A percentile compares a stretch with the other conserved stretches of the same genome.
These are phyloP conservation scores for Cephalopachus bancanus DNA, from an alignment of 2,797 vertebrate species.

Conservation along the genomic window DNA sequence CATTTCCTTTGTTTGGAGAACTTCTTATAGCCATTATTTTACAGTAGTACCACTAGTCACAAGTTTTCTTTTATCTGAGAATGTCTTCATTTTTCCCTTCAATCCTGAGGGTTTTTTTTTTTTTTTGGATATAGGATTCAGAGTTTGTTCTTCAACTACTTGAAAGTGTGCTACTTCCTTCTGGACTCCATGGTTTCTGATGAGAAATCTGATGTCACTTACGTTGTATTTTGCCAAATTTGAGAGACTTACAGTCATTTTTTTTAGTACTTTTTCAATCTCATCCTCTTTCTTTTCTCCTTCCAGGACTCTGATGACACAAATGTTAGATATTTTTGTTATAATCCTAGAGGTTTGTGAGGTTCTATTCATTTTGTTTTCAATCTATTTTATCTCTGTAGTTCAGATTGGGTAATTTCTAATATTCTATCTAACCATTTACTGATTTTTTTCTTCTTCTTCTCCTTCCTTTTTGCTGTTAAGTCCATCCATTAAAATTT, in stretches of 20 bases:
- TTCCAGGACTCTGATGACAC: neutral
- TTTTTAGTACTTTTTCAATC: neutral
- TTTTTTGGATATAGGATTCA: neutral
- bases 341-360: neutral
- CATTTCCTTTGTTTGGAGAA: neutral
- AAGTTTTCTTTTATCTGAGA: slow-evolving; percentile 3
- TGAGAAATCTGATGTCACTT: neutral
- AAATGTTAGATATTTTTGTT: neutral
- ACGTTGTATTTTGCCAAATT: neutral
- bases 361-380: neutral
- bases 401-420: neutral
- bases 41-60: neutral
- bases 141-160: neutral
- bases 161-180: neutral
- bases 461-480: neutral
- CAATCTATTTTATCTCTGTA: neutral
- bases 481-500: neutral
- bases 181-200: too few species aligned
- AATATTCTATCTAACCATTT: neutral
- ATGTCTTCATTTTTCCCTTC: neutral
- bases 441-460: neutral
- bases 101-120: neutral
- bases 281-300: neutral
- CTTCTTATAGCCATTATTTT: neutral
- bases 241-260: neutral